Conservation (phyloP, 2,888 invertebrate species). For the Erebia palarica region DNA sequence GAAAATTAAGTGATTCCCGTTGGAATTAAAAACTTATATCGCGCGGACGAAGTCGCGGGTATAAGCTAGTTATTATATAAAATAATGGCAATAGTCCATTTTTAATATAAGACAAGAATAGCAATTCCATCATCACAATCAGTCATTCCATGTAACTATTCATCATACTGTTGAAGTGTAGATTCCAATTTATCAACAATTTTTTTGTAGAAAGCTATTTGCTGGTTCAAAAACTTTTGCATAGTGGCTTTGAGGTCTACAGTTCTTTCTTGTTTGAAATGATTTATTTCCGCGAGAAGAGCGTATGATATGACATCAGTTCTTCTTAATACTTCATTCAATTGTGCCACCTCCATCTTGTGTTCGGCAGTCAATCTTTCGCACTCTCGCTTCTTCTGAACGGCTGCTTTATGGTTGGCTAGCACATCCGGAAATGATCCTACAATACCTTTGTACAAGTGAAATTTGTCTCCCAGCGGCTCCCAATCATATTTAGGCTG, state of each 20-base stretch:
- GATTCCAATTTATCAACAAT: slow-evolving; percentile 87
- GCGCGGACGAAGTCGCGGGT: too few relatives aligned
- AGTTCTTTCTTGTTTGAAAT: slow-evolving; percentile 94
- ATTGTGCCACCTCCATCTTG: slow-evolving; percentile 91
- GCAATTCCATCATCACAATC: slow-evolving; percentile 21
- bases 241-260: slow-evolving; percentile 93
- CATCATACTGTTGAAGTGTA: slow-evolving; percentile 78
- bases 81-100: slow-evolving; percentile 46
- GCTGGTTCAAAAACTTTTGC: slow-evolving; percentile 92
- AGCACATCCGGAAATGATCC: slow-evolving; percentile 95
- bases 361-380: slow-evolving; percentile 90
- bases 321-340: slow-evolving; percentile 90
- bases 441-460: slow-evolving; percentile 96
- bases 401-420: slow-evolving; percentile 93
- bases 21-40: too few relatives aligned
- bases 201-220: slow-evolving; percentile 95
- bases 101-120: slow-evolving; percentile 34
- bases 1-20: too few relatives aligned
- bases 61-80: slow-evolving; percentile 24
- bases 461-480: slow-evolving; percentile 94
- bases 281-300: slow-evolving; percentile 95
- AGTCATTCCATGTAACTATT: slow-evolving; percentile 50
- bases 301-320: slow-evolving; percentile 97
- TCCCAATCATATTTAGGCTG: slow-evolving; percentile 96
- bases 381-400: slow-evolving; percentile 95